Evolutionary conservation across 2,113 vertebrate genomes (phyloP).

Genomic region (Nansenia antarctica): DNA sequence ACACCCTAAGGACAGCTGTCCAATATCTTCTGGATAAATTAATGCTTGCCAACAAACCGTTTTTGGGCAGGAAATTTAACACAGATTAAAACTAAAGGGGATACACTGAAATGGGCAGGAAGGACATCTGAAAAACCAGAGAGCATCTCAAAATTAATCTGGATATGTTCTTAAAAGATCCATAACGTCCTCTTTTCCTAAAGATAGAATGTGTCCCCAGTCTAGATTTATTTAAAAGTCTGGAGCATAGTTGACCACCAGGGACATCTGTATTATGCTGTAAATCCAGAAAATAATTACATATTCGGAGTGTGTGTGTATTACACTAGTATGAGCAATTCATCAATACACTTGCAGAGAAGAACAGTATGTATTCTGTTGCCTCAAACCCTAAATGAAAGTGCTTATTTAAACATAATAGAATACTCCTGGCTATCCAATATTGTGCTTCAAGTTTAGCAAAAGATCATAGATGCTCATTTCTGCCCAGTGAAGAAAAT

Average conservation of each 20-base stretch:
- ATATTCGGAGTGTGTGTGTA: constrained; percentile 10
- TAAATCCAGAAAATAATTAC: constrained; percentile 40
- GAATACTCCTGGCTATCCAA: constrained; percentile 74
- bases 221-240: not conserved
- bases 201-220: no score
- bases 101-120: not conserved
- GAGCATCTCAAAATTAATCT: constrained; percentile 6
- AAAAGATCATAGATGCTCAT: constrained; percentile 63
- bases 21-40: not conserved
- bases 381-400: constrained; percentile 53
- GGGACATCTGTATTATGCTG: constrained; percentile 40
- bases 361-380: constrained; percentile 25
- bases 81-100: not conserved
- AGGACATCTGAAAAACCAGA: not conserved
- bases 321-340: constrained; percentile 24
- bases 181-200: no score
- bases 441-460: constrained; percentile 75
- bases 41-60: not conserved
- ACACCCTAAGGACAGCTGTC: not conserved
- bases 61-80: not conserved
- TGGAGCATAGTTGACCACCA: constrained; percentile 21
- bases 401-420: constrained; percentile 68
- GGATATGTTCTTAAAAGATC: not conserved
- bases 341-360: constrained; percentile 29
- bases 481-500: constrained; percentile 67